phyloP scores from a whole-genome alignment of 35 echinoderm and acorn worm species.

The Ophioderma brevispina region DNA sequence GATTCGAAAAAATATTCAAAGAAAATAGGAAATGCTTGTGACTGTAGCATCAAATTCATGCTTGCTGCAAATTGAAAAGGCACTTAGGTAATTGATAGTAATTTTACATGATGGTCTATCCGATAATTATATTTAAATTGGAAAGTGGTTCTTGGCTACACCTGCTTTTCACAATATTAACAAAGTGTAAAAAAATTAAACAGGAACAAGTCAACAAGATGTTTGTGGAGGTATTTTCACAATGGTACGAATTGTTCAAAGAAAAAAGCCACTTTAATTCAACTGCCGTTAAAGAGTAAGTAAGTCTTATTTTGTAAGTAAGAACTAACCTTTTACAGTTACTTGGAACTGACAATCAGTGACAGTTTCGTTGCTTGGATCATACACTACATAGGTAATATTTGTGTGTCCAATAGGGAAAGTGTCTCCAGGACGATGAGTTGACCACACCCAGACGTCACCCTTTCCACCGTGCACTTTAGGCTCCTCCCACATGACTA shows the following conservation, averaged over 20 bases:
- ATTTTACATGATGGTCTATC: no score
- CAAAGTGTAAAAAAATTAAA: neutral
- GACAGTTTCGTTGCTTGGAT: neutral
- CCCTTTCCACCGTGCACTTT: neutral
- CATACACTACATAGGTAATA: neutral
- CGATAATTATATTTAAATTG: neutral
- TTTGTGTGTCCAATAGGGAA: neutral
- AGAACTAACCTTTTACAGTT: neutral
- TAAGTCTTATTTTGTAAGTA: neutral
- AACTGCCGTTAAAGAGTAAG: neutral
- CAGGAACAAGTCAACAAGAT: neutral
- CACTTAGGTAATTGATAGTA: no score
- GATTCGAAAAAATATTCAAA: no score
- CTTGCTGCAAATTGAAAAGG: no score
- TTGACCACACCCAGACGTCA: neutral
- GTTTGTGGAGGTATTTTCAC: neutral
- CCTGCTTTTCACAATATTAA: neutral
- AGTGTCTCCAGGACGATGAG: neutral
- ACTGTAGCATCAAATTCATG: no score
- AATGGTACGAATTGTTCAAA: neutral
- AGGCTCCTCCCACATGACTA: neutral
- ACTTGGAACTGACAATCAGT: neutral
- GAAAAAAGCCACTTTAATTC: neutral
- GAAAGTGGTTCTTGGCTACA: neutral
- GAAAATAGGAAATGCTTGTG: no score